Conservation (phyloP, 2,113 vertebrate species). For the Thermophis baileyi region DNA sequence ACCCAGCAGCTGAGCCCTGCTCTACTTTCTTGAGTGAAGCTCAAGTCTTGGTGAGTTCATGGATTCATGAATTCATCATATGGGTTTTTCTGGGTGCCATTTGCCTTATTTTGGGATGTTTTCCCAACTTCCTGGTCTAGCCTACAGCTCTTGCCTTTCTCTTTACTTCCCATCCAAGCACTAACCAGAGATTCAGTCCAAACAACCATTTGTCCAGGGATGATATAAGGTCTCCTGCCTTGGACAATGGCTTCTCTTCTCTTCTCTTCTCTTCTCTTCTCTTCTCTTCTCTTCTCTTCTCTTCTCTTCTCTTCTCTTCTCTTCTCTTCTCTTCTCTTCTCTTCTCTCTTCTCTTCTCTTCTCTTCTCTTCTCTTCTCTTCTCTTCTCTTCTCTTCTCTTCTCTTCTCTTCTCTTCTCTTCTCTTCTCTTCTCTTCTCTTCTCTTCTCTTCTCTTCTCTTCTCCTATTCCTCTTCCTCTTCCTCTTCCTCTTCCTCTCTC, state of each 20-base stretch:
- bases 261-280: no score
- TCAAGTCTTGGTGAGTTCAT: background rate
- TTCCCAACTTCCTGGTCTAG: background rate
- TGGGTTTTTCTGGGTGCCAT: background rate
- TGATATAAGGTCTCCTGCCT: no score
- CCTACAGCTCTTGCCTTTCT: background rate
- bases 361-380: rapidly evolving
- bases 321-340: no score
- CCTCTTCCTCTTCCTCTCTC: rapidly evolving
- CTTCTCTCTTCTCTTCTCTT: rapidly evolving
- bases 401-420: no score
- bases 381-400: no score
- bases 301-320: no score
- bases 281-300: no score
- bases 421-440: no score
- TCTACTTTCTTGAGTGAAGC: background rate
- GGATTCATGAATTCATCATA: background rate
- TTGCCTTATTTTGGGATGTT: background rate
- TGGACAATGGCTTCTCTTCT: no score
- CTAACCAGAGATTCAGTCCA: background rate
- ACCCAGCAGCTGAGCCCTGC: background rate
- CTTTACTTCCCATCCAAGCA: background rate
- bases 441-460: no score
- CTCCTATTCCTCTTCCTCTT: no score
- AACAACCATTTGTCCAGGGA: background rate